A percentile compares a stretch with the other conserved stretches of the same genome.
These are phyloP conservation scores for Rhamnusium bicolor DNA, from an alignment of 2,888 invertebrate genomes.

Conservation along the genomic window DNA sequence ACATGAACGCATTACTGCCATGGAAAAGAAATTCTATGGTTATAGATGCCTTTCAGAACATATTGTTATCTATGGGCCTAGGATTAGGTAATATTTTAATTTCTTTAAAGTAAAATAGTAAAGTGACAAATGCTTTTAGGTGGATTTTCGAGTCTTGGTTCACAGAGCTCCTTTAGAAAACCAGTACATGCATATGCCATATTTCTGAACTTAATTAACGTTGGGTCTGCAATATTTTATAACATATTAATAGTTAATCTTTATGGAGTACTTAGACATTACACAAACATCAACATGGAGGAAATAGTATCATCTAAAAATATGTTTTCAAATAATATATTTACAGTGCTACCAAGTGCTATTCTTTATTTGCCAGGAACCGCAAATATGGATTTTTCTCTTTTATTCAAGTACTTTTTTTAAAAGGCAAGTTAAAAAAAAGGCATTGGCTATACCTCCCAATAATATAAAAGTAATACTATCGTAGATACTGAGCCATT, in stretches of 20 bases:
- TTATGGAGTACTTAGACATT: constrained; percentile 33
- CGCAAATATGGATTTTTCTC: constrained; percentile 36
- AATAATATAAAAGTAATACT: too few relatives aligned
- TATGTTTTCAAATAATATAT: constrained; percentile 22
- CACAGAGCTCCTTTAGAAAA: constrained; percentile 37
- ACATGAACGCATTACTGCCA: constrained; percentile 18
- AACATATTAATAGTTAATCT: constrained; percentile 32
- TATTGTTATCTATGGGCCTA: constrained; percentile 39
- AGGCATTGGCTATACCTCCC: too few relatives aligned
- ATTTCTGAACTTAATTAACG: constrained; percentile 37
- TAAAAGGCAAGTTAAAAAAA: constrained; percentile 33
- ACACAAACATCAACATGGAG: constrained; percentile 13
- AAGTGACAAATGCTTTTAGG: constrained; percentile 23
- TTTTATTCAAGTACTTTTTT: constrained; percentile 40
- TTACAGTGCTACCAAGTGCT: constrained; percentile 38
- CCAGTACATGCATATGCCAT: constrained; percentile 32
- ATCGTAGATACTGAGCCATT: too few relatives aligned
- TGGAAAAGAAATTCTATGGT: constrained; percentile 37
- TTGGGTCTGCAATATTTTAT: constrained; percentile 27
- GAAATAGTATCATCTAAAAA: constrained; percentile 8
- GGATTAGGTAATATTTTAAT: constrained; percentile 34
- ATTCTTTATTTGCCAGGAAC: constrained; percentile 33
- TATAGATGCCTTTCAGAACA: constrained; percentile 26
- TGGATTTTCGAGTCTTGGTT: constrained; percentile 40
- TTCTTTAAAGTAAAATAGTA: neutral